Evolutionary conservation across 2,888 invertebrate species (phyloP).

Genomic region (Tribolium freemani): DNA sequence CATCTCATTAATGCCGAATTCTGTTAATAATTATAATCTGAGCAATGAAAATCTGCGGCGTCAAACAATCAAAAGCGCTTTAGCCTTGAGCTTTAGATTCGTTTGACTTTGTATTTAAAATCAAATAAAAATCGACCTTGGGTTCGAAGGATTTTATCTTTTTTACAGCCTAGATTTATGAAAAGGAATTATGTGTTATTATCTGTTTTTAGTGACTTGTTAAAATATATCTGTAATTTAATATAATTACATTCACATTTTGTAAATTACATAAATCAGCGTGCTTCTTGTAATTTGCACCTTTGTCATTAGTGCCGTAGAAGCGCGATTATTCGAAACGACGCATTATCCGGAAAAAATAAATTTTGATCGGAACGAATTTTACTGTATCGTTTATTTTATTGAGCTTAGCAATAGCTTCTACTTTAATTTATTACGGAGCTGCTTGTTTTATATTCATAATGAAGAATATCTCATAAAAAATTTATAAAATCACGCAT

Average conservation of each 20-base stretch:
- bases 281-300: too few species aligned
- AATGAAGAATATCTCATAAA: too few species aligned
- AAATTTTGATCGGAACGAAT: too few species aligned
- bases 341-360: too few species aligned
- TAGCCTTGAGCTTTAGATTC: conserved; percentile 22
- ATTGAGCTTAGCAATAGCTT: neutral
- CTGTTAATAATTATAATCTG: conserved; percentile 1
- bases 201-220: conserved; percentile 1
- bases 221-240: neutral
- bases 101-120: conserved; percentile 13
- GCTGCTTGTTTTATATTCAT: neutral
- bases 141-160: conserved; percentile 2
- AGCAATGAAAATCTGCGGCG: conserved; percentile 16
- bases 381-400: neutral
- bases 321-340: too few species aligned
- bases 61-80: neutral
- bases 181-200: conserved; percentile 1
- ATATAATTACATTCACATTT: neutral
- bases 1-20: conserved; percentile 13
- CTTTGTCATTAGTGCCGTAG: too few species aligned
- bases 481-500: neutral
- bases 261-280: neutral
- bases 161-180: neutral
- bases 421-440: neutral
- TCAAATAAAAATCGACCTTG: conserved; percentile 18